These are phyloP conservation scores for Xyrichtys novacula DNA, from an alignment of 2,797 vertebrate genomes.

Conservation along the genomic window DNA sequence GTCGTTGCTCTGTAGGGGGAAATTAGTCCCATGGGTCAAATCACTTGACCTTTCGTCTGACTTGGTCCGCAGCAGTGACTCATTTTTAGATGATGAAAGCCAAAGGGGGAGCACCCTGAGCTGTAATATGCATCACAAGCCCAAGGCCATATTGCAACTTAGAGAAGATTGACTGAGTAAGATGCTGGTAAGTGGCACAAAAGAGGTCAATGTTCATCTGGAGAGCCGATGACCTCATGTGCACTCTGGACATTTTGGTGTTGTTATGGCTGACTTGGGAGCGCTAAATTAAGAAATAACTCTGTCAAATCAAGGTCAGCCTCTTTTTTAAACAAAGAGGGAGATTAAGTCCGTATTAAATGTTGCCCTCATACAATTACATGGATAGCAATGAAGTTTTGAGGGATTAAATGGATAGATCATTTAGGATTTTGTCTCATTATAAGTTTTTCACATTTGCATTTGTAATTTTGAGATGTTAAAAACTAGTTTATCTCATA, in stretches of 20 bases:
- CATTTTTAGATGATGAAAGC: constrained; percentile 65
- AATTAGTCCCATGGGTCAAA: constrained; percentile 74
- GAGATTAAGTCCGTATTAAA: not conserved
- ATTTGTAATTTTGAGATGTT: too few relatives aligned
- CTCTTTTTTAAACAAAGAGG: constrained; percentile 9
- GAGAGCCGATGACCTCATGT: constrained; percentile 66
- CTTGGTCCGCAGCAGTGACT: constrained; percentile 64
- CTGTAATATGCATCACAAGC: constrained; percentile 70
- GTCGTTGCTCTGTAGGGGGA: constrained; percentile 58
- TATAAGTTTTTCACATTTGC: not conserved
- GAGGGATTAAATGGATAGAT: not conserved
- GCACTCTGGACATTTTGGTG: constrained; percentile 48
- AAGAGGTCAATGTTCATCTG: constrained; percentile 55
- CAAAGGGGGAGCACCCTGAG: constrained; percentile 46
- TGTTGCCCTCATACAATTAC: constrained; percentile 10
- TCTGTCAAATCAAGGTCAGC: constrained; percentile 1
- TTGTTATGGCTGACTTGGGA: constrained; percentile 17
- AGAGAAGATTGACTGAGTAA: constrained; percentile 63
- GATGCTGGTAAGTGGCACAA: constrained; percentile 59
- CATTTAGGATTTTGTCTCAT: not conserved
- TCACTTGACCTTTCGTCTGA: constrained; percentile 59
- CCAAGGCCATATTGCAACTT: constrained; percentile 51
- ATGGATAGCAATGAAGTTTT: not conserved
- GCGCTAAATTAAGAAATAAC: constrained; percentile 34
- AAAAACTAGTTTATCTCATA: too few relatives aligned